These are phyloP conservation scores for Podarcis raffonei DNA, from an alignment of 2,113 vertebrate species.

Conservation along the genomic window DNA sequence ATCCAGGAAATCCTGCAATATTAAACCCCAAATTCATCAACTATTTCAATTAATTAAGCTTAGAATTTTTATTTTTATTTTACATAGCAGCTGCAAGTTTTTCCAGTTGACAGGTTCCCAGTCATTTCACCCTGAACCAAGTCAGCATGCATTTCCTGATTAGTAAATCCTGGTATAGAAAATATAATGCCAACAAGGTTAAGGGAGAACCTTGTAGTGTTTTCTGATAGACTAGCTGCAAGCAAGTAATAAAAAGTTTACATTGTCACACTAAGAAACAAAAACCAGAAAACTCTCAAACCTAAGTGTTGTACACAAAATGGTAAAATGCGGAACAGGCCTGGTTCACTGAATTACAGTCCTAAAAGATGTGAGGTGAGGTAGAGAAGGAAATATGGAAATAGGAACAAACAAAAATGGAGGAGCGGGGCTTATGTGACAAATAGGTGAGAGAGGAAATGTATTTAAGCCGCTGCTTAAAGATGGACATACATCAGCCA, in stretches of 20 bases:
- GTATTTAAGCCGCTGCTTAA: slow-evolving; percentile 43
- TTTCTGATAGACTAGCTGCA: neutral
- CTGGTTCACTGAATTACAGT: neutral
- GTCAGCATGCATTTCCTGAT: neutral
- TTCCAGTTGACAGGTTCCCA: neutral
- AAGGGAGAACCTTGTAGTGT: neutral
- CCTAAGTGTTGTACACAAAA: neutral
- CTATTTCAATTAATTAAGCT: neutral
- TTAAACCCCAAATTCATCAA: neutral
- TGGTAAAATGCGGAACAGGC: neutral
- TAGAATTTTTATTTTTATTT: neutral
- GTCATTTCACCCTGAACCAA: neutral
- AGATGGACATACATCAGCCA: slow-evolving; percentile 56
- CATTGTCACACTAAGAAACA: no score
- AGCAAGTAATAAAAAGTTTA: neutral
- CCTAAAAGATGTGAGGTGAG: neutral
- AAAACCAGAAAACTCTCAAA: no score
- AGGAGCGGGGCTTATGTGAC: neutral
- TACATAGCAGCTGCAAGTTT: neutral
- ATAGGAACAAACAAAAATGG: neutral
- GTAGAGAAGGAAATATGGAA: neutral
- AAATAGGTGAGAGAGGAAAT: neutral
- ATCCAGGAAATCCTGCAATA: neutral
- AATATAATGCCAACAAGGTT: neutral
- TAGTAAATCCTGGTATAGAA: neutral